Evolutionary conservation across 2,888 invertebrate genomes (phyloP), one percentile per base, ranked within the genome.

Genomic region (Panopea generosa): DNA sequence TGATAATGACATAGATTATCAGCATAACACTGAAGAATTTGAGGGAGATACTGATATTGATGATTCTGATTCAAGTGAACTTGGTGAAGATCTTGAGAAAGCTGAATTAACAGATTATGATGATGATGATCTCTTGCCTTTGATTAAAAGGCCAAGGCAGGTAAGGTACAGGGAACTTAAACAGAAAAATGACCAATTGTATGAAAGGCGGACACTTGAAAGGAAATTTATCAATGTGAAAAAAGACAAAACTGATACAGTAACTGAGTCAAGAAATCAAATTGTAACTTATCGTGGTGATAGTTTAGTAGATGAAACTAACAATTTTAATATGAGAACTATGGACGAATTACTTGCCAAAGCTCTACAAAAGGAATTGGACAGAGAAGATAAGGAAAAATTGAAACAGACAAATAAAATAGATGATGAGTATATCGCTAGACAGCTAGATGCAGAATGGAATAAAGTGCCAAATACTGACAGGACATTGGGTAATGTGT

Each of bases 361-460:
- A 52, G 26, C 62, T 20, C 14, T 77, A n/a, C 66, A 77, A 18
- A 22, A 61, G 43, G 22, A 67, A 18, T 49, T 77, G 50, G 59
- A 77, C 38, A 66, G 47, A 49, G 72, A 72, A 20, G 14, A n/a
- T 1, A 33, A 43, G 26, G 18, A 50, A 26, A n/a, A 4, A 22
- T 20, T n/a, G 26, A 24, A 56, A n/a, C 18, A 50, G 9, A 16
- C 18, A 29, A 33, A 22, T 14, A 33, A 22, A 2, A 26, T 57
- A 16, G 63, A 72, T 66, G 77, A 77, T 81, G 77, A 29, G 49
- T 60, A 70, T 29, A 66, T 68, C 61, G 74, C 63, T 22, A 63
- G 38, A 33, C 52, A 63, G 38, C 43, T 63, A 20, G 40, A 63
- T 27, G 26, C 38, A 27, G 63, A 52, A 27, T 55, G 49, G 24